A percentile compares a stretch with the other conserved stretches of the same genome.
phyloP scores from a whole-genome alignment of 2,113 vertebrate species.

The Seriola quinqueradiata region DNA sequence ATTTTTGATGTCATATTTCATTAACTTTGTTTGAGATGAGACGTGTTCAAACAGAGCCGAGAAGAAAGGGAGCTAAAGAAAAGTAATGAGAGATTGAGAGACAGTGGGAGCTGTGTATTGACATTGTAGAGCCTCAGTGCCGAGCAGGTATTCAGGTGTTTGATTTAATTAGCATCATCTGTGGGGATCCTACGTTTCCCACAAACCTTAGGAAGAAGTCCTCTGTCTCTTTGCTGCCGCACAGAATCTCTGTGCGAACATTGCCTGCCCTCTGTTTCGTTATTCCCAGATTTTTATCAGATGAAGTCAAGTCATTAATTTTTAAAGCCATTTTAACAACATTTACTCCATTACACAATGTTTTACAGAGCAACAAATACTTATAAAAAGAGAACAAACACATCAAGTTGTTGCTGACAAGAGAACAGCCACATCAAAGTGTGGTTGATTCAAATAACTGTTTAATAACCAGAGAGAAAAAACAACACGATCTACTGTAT shows the following conservation, averaged over 20 bases:
- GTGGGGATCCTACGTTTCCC: not conserved
- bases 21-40: constrained; percentile 21
- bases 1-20: constrained; percentile 16
- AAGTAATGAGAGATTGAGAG: not conserved
- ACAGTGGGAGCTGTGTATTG: constrained; percentile 16
- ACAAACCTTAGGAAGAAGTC: not conserved
- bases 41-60: constrained; percentile 15
- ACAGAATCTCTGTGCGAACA: not conserved
- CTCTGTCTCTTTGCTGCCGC: not conserved
- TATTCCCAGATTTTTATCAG: constrained; percentile 40
- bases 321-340: constrained; percentile 44
- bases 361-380: constrained; percentile 33
- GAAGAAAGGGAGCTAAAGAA: constrained; percentile 22
- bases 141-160: constrained; percentile 31
- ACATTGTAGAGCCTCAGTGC: not conserved
- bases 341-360: constrained; percentile 10
- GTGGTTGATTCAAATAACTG: not conserved
- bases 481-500: not conserved
- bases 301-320: constrained; percentile 37
- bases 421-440: constrained; percentile 12
- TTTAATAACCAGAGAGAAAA: not conserved
- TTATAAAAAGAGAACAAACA: constrained; percentile 34
- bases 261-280: not conserved
- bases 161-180: constrained; percentile 31
- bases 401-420: constrained; percentile 12